phyloP scores from a whole-genome alignment of 1,140 invertebrate species.

The Coboldia fuscipes region DNA sequence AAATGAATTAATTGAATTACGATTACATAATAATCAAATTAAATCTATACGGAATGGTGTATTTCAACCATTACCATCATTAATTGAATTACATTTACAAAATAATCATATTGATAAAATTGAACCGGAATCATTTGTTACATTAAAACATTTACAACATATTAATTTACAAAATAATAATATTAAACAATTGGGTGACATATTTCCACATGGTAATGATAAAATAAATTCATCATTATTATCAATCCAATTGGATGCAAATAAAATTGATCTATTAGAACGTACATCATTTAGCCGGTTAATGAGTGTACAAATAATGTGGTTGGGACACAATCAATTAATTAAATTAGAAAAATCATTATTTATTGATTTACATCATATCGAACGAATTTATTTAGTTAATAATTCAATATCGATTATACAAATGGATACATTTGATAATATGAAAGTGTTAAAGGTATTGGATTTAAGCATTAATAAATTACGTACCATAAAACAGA shows the following conservation, averaged over 20 bases:
- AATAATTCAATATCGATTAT: constrained; percentile 64
- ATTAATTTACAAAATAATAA: constrained; percentile 71
- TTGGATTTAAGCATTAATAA: constrained; percentile 59
- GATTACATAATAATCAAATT: constrained; percentile 69
- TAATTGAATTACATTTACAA: constrained; percentile 69
- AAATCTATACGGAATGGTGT: constrained; percentile 49
- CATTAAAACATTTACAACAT: constrained; percentile 62
- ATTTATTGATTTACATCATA: constrained; percentile 48
- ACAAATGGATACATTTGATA: constrained; percentile 54
- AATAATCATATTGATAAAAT: constrained; percentile 66
- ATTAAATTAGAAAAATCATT: constrained; percentile 44
- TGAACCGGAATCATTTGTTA: constrained; percentile 62
- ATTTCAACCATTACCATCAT: constrained; percentile 53
- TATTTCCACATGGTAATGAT: constrained; percentile 38
- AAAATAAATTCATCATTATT: constrained; percentile 38
- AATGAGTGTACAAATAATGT: constrained; percentile 62
- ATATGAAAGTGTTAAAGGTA: constrained; percentile 50
- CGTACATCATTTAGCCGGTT: constrained; percentile 57
- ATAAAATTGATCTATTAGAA: constrained; percentile 53
- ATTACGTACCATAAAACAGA: constrained; percentile 35
- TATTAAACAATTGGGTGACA: constrained; percentile 52
- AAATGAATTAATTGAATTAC: constrained; percentile 52
- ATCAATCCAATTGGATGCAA: constrained; percentile 68
- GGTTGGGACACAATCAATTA: constrained; percentile 63
- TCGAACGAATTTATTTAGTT: constrained; percentile 59